Percentiles rank a stretch among this genome's conserved stretches.
These are phyloP conservation scores for Porites rus DNA, from an alignment of 92 coral and sea anemone species.

Conservation along the genomic window DNA sequence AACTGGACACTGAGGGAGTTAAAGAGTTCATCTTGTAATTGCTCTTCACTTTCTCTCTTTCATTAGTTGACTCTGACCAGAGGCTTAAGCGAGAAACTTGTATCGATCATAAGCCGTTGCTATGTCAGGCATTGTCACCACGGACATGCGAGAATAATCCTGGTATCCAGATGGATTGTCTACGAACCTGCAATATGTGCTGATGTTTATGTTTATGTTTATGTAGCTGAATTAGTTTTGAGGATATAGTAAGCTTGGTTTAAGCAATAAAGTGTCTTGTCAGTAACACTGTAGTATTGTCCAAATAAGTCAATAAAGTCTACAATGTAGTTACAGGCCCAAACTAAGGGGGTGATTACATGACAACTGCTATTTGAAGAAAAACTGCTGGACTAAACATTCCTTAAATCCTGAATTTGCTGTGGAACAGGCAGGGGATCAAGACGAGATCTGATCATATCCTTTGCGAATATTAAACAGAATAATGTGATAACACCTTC, in stretches of 20 bases:
- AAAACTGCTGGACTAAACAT: too few relatives aligned
- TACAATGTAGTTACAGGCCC: too few relatives aligned
- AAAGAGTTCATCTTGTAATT: not conserved
- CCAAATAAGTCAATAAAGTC: not conserved
- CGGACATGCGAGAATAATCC: not conserved
- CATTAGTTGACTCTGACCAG: not conserved
- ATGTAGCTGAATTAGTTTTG: not conserved
- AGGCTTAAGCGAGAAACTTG: conserved; percentile 29
- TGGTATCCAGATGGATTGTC: conserved; percentile 8
- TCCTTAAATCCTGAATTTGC: too few relatives aligned
- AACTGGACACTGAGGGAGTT: not conserved
- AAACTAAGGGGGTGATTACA: too few relatives aligned
- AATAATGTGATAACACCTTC: too few relatives aligned
- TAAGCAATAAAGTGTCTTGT: not conserved
- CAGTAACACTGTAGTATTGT: not conserved
- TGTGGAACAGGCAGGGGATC: too few relatives aligned
- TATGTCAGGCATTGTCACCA: not conserved
- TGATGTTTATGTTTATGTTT: too few relatives aligned
- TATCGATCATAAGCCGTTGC: not conserved
- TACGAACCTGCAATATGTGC: conserved; percentile 16
- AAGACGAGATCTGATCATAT: too few relatives aligned
- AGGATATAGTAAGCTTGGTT: not conserved
- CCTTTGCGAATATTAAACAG: too few relatives aligned
- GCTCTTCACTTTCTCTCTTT: not conserved
- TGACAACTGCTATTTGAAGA: too few relatives aligned